Conservation (phyloP, 2,888 invertebrate genomes). For the Ormyrus rosae region DNA sequence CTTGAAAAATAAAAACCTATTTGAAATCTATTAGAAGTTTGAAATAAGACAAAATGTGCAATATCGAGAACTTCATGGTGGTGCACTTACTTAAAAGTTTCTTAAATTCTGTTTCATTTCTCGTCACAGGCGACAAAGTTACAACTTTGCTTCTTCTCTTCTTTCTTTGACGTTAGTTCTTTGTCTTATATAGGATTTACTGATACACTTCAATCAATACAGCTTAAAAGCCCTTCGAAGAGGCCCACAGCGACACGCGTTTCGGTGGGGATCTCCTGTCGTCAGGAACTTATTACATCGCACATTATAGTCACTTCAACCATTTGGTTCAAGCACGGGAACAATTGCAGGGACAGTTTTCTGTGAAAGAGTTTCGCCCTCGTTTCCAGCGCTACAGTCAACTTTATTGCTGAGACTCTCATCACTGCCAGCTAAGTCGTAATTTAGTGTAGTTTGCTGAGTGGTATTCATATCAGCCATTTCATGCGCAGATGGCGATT, state of each 20-base stretch:
- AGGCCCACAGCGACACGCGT: slow-evolving; percentile 17
- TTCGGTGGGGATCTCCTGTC: slow-evolving; percentile 45
- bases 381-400: slow-evolving; percentile 58
- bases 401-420: slow-evolving; percentile 73
- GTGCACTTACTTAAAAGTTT: slow-evolving; percentile 28
- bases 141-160: background rate
- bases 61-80: background rate
- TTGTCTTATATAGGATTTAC: slow-evolving; percentile 35
- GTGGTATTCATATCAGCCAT: slow-evolving; percentile 67
- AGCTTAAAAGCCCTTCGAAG: slow-evolving; percentile 23
- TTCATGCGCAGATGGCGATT: slow-evolving; percentile 45
- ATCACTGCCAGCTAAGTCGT: slow-evolving; percentile 67
- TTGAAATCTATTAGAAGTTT: background rate
- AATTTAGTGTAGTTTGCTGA: slow-evolving; percentile 70
- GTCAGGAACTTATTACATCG: slow-evolving; percentile 40
- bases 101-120: slow-evolving; percentile 31
- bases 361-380: slow-evolving; percentile 61
- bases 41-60: slow-evolving; percentile 19
- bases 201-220: slow-evolving; percentile 2
- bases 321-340: slow-evolving; percentile 71
- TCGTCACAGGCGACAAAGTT: slow-evolving; percentile 30
- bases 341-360: slow-evolving; percentile 65
- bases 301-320: slow-evolving; percentile 64
- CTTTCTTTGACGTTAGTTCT: background rate
- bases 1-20: slow-evolving; percentile 20